Percentiles rank a stretch among this genome's conserved stretches.
phyloP scores from a whole-genome alignment of 2,888 invertebrate species.

The Lasioglossum calceatum region DNA sequence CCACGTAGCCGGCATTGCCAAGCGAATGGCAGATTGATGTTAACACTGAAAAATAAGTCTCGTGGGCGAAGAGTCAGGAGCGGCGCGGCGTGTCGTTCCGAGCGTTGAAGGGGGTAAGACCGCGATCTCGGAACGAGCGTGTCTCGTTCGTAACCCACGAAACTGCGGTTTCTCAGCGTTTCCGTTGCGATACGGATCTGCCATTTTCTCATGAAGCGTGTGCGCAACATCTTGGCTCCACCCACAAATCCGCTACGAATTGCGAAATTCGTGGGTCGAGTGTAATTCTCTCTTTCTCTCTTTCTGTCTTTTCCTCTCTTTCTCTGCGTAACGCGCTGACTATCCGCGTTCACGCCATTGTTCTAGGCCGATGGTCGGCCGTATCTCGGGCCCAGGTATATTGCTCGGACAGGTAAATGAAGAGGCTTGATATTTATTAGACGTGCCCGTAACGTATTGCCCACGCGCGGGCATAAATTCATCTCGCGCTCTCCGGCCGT shows the following conservation, averaged over 20 bases:
- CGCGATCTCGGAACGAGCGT: constrained; percentile 18
- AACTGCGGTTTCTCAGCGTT: constrained; percentile 38
- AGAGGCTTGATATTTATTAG: constrained; percentile 64
- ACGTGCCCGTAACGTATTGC: constrained; percentile 57
- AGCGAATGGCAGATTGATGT: constrained; percentile 63
- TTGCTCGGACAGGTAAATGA: constrained; percentile 63
- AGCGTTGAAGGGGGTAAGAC: not conserved
- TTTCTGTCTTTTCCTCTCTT: not conserved
- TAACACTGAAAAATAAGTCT: constrained; percentile 70
- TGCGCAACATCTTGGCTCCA: constrained; percentile 56
- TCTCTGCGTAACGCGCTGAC: constrained; percentile 64
- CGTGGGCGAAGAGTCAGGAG: constrained; percentile 67
- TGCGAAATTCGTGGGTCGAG: constrained; percentile 57
- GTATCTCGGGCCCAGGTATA: constrained; percentile 47
- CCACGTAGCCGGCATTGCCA: constrained; percentile 53
- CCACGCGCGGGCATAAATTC: constrained; percentile 57
- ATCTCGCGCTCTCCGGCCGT: constrained; percentile 22
- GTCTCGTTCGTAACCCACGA: constrained; percentile 48
- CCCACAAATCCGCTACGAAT: constrained; percentile 64
- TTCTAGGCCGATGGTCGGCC: constrained; percentile 56
- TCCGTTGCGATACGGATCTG: constrained; percentile 65
- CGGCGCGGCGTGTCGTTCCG: constrained; percentile 43
- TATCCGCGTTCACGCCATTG: constrained; percentile 63
- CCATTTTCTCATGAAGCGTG: constrained; percentile 66
- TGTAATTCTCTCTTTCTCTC: not conserved